A percentile compares a stretch with the other conserved stretches of the same genome.
Conservation (phyloP, 1,140 invertebrate genomes). For the silkworm (Bombyx mori) region DNA sequence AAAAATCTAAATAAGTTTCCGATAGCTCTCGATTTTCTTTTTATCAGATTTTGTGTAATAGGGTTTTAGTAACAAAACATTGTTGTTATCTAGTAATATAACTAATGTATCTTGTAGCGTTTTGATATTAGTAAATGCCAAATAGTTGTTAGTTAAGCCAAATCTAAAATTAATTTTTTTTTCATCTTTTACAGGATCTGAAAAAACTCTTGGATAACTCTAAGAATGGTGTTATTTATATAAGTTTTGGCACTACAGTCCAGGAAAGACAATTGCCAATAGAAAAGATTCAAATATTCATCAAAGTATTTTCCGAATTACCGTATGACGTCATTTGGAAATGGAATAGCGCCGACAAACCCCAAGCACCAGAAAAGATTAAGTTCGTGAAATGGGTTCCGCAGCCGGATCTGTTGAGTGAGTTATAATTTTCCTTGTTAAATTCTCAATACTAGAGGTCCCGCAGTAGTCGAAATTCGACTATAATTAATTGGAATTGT, state of each 20-base stretch:
- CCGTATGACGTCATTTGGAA: conserved; percentile 31
- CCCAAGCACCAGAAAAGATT: neutral
- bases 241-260: conserved; percentile 73
- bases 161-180: neutral
- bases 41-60: neutral
- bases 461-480: too few relatives aligned
- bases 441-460: too few relatives aligned
- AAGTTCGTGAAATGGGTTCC: conserved; percentile 2
- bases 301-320: conserved; percentile 45
- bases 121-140: neutral
- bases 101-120: neutral
- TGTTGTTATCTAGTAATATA: neutral
- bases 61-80: neutral
- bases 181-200: conserved; percentile 37
- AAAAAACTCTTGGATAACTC: conserved; percentile 64
- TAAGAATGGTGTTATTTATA: conserved; percentile 71
- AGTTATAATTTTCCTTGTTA: neutral
- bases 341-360: neutral
- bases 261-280: conserved; percentile 43
- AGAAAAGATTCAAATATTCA: conserved; percentile 40
- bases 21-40: neutral
- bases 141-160: neutral
- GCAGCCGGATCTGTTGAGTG: neutral
- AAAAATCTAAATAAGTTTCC: neutral
- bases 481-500: too few relatives aligned